phyloP scores from a whole-genome alignment of 2,797 vertebrate genomes.

The Liasis olivaceus region DNA sequence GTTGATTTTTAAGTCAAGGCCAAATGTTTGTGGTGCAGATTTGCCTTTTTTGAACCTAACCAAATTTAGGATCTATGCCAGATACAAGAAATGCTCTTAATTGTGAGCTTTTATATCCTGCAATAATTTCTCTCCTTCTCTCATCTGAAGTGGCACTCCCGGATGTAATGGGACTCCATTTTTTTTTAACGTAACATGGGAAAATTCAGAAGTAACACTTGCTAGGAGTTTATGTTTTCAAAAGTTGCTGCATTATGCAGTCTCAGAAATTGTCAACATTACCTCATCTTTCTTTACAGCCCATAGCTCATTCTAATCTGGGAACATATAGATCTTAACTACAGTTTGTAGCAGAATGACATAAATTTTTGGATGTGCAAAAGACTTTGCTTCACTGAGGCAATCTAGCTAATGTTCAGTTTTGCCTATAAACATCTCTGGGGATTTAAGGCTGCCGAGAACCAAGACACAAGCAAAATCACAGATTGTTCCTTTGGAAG shows the following conservation, averaged over 20 bases:
- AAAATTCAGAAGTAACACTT: background rate
- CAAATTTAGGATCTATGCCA: background rate
- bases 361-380: conserved; percentile 44
- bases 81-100: background rate
- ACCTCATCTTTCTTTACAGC: conserved; percentile 14
- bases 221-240: background rate
- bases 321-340: conserved; percentile 43
- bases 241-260: background rate
- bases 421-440: conserved; percentile 47
- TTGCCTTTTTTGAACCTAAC: background rate
- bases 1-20: background rate
- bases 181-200: background rate
- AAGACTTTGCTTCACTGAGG: conserved; percentile 26
- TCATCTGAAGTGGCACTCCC: background rate
- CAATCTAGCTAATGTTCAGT: conserved; percentile 55
- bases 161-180: background rate
- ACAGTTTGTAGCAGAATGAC: conserved; percentile 28
- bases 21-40: background rate
- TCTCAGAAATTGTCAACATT: conserved; percentile 33
- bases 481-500: conserved; percentile 39
- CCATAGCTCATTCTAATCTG: conserved; percentile 28
- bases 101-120: background rate
- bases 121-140: background rate
- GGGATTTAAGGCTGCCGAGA: background rate
- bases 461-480: conserved; percentile 20